Conservation (phyloP, 2,113 vertebrate genomes). For the Cyprinodon brontotheroides region DNA sequence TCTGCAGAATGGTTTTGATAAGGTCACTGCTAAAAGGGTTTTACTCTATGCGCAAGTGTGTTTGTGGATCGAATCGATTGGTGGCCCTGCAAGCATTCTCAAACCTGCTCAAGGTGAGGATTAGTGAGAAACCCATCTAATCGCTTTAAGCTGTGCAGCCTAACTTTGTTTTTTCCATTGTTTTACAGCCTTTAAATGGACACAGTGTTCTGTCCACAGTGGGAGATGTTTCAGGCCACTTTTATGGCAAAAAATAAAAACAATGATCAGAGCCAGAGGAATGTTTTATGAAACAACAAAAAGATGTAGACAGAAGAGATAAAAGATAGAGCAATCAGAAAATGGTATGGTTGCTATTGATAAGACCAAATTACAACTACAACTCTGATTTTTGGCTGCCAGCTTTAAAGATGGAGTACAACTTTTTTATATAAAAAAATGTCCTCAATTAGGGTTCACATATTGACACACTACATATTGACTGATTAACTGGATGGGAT, state of each 20-base stretch:
- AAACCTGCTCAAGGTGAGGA: slow-evolving; percentile 77
- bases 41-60: slow-evolving; percentile 29
- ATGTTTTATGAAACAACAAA: slow-evolving; percentile 37
- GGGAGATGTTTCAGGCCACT: slow-evolving; percentile 41
- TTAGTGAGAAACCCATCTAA: slow-evolving; percentile 75
- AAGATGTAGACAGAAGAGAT: slow-evolving; percentile 34
- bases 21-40: slow-evolving; percentile 57
- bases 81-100: slow-evolving; percentile 56
- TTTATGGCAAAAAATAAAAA: slow-evolving; percentile 50
- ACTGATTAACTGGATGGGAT: too few species aligned
- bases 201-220: slow-evolving; percentile 33
- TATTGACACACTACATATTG: too few species aligned
- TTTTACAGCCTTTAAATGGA: slow-evolving; percentile 65
- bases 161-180: slow-evolving; percentile 73
- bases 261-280: slow-evolving; percentile 49
- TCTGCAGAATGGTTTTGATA: slow-evolving; percentile 71
- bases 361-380: background rate
- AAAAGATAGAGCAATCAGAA: slow-evolving; percentile 17
- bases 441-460: background rate
- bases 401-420: background rate
- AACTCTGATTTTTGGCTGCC: background rate
- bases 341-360: background rate
- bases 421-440: background rate
- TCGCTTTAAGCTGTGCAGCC: slow-evolving; percentile 75
- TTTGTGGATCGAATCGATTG: slow-evolving; percentile 68